A percentile compares a stretch with the other conserved stretches of the same genome.
phyloP scores from a whole-genome alignment of 2,888 invertebrate species.

The Dryobotodes eremita region DNA sequence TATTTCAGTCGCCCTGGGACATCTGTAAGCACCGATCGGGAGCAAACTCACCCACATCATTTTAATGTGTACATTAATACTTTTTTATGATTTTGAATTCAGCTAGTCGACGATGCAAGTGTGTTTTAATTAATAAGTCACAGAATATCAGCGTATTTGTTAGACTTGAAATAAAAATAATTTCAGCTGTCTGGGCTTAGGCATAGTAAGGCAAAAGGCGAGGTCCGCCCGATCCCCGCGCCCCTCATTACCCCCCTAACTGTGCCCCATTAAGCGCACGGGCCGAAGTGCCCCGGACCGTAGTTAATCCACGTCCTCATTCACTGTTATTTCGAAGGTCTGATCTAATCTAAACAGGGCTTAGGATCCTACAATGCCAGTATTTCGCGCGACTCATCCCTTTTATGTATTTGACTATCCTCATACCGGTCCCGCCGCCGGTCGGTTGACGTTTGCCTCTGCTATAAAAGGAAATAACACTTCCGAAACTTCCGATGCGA shows the following conservation, averaged over 20 bases:
- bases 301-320: slow-evolving; percentile 91
- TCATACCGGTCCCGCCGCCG: slow-evolving; percentile 80
- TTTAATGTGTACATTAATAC: slow-evolving; percentile 67
- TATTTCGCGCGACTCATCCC: slow-evolving; percentile 89
- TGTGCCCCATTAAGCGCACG: slow-evolving; percentile 89
- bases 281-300: slow-evolving; percentile 90
- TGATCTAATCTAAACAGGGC: slow-evolving; percentile 91
- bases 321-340: slow-evolving; percentile 91
- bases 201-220: slow-evolving; percentile 72
- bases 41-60: slow-evolving; percentile 69
- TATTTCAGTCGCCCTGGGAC: slow-evolving; percentile 80
- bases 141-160: neutral
- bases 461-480: slow-evolving; percentile 88
- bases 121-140: neutral
- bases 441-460: slow-evolving; percentile 84
- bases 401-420: slow-evolving; percentile 89
- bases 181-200: slow-evolving; percentile 72
- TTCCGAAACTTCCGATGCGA: slow-evolving; percentile 85
- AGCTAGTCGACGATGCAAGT: neutral
- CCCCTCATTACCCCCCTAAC: slow-evolving; percentile 89
- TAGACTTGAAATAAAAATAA: slow-evolving; percentile 53
- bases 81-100: neutral
- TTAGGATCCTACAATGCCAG: slow-evolving; percentile 89
- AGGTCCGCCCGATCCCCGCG: slow-evolving; percentile 78
- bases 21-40: slow-evolving; percentile 75